Evolutionary conservation across 2,113 vertebrate species (phyloP).

Genomic region (Salvelinus namaycush): DNA sequence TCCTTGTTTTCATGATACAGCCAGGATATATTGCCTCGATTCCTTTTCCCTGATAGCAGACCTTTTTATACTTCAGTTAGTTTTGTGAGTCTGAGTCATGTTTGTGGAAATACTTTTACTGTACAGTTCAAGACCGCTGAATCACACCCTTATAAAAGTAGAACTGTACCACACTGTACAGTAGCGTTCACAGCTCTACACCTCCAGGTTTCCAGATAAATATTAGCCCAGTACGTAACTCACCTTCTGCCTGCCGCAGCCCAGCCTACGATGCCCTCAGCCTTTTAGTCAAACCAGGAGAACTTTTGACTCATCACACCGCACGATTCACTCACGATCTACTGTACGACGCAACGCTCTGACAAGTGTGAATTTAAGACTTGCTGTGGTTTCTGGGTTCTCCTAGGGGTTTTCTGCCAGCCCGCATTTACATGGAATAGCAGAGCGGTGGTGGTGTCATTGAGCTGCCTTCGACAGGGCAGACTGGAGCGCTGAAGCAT

Average conservation of each 20-base stretch:
- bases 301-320: constrained; percentile 38
- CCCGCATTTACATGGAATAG: constrained; percentile 23
- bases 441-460: constrained; percentile 15
- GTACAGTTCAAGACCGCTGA: constrained; percentile 41
- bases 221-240: background rate
- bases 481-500: background rate
- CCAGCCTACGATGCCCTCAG: background rate
- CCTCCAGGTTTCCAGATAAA: background rate
- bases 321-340: constrained; percentile 31
- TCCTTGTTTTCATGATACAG: constrained; percentile 48
- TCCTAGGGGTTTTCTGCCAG: constrained; percentile 24
- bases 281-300: constrained; percentile 28
- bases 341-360: constrained; percentile 11
- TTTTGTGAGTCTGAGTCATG: constrained; percentile 41
- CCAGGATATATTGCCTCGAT: constrained; percentile 46
- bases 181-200: background rate
- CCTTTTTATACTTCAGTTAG: constrained; percentile 17
- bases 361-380: constrained; percentile 50
- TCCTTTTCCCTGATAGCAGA: background rate
- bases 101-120: background rate
- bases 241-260: background rate
- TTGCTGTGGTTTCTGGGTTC: constrained; percentile 39
- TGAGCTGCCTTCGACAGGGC: constrained; percentile 15
- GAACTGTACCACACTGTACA: background rate
- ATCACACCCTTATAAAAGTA: constrained; percentile 45